Conservation (phyloP, 2,797 vertebrate species). For the Aplochiton taeniatus region DNA sequence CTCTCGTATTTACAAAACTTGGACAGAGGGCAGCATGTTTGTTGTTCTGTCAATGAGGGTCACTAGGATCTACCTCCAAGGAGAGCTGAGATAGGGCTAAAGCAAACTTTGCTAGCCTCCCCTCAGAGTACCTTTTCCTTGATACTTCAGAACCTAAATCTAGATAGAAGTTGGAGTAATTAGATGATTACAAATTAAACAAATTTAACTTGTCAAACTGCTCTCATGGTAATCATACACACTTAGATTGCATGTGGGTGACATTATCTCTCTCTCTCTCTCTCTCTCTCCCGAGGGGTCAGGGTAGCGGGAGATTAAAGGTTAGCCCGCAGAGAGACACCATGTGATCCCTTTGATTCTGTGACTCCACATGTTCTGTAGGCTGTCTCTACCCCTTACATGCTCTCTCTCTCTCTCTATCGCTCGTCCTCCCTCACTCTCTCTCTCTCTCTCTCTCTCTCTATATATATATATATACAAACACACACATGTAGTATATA, state of each 20-base stretch:
- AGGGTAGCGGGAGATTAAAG: slow-evolving; percentile 17
- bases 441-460: neutral
- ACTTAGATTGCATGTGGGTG: no score
- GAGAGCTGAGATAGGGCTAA: slow-evolving; percentile 16
- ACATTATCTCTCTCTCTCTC: neutral
- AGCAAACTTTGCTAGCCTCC: neutral
- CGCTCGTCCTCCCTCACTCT: neutral
- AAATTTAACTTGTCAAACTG: no score
- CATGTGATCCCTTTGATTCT: slow-evolving; percentile 7
- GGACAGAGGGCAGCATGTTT: slow-evolving; percentile 31
- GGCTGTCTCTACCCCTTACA: neutral
- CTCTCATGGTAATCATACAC: no score
- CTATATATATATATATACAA: neutral
- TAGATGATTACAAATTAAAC: no score
- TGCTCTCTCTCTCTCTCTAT: neutral
- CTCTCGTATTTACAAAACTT: slow-evolving; percentile 18
- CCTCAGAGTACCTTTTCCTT: neutral
- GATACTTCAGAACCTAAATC: no score
- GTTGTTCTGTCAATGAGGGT: slow-evolving; percentile 33
- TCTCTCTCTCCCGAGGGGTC: neutral
- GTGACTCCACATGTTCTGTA: slow-evolving; percentile 8
- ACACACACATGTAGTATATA: neutral
- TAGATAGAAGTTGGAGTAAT: no score
- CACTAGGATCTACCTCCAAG: slow-evolving; percentile 48
- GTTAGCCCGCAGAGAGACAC: slow-evolving; percentile 16